These are phyloP conservation scores for Gymnothorax reevesii DNA, from an alignment of 2,797 vertebrate genomes.

Conservation along the genomic window DNA sequence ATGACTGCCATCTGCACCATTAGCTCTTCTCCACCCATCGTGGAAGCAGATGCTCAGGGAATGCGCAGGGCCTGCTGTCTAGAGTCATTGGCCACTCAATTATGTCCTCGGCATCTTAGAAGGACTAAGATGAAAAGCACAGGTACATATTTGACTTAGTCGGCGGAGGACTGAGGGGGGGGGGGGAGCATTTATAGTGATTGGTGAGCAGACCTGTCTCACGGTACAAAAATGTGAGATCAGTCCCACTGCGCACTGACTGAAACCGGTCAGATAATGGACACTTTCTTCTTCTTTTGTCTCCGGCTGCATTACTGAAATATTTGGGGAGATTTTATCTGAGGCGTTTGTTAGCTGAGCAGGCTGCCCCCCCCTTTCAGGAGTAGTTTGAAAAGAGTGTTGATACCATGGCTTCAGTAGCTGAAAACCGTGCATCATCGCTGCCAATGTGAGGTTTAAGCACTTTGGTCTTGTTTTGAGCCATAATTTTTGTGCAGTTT, in stretches of 20 bases:
- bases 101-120: slow-evolving; percentile 43
- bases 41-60: slow-evolving; percentile 59
- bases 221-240: slow-evolving; percentile 50
- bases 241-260: slow-evolving; percentile 49
- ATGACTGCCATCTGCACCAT: slow-evolving; percentile 17
- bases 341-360: slow-evolving; percentile 57
- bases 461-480: background rate
- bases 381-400: background rate
- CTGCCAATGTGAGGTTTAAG: background rate
- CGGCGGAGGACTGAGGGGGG: background rate
- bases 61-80: slow-evolving; percentile 62
- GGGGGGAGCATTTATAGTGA: slow-evolving; percentile 35
- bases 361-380: slow-evolving; percentile 34
- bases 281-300: slow-evolving; percentile 63
- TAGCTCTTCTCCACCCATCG: slow-evolving; percentile 43
- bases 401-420: background rate
- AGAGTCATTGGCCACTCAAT: slow-evolving; percentile 65
- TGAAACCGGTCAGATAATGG: slow-evolving; percentile 54
- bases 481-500: background rate
- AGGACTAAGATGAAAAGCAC: slow-evolving; percentile 60
- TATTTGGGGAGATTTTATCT: slow-evolving; percentile 80
- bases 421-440: background rate
- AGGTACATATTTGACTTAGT: slow-evolving; percentile 39
- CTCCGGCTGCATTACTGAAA: slow-evolving; percentile 72
- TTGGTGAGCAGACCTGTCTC: slow-evolving; percentile 54